Percentiles rank a stretch among this genome's conserved stretches.
Evolutionary conservation across 64 coral and sea anemone genomes (phyloP).

Genomic region (Montipora sp.): DNA sequence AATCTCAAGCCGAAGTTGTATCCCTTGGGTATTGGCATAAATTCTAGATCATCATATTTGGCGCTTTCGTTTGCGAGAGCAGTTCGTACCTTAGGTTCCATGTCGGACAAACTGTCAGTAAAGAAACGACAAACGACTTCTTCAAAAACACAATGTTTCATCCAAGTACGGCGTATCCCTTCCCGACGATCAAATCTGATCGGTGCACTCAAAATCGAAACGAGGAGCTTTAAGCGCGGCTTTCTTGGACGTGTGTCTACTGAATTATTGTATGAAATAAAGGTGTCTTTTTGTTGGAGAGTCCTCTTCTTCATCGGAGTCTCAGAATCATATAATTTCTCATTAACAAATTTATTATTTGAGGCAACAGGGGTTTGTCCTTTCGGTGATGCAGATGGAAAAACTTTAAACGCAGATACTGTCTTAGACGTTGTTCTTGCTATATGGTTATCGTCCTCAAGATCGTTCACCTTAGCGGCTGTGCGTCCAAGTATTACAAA

Average conservation of each 20-base stretch:
- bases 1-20: slow-evolving; percentile 85
- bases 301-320: background rate
- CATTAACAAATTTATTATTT: background rate
- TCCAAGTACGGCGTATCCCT: slow-evolving; percentile 90
- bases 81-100: slow-evolving; percentile 57
- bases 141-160: slow-evolving; percentile 66
- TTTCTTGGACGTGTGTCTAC: background rate
- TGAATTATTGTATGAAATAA: background rate
- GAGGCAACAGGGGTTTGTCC: background rate
- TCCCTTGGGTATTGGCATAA: slow-evolving; percentile 75
- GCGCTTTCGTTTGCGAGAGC: slow-evolving; percentile 67
- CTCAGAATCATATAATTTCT: background rate
- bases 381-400: background rate
- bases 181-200: slow-evolving; percentile 82
- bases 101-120: slow-evolving; percentile 79
- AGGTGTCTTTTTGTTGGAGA: background rate
- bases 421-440: background rate
- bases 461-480: too few species aligned
- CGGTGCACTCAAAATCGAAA: slow-evolving; percentile 85
- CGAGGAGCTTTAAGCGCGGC: slow-evolving; percentile 49
- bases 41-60: slow-evolving; percentile 67
- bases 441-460: background rate
- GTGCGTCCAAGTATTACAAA: background rate
- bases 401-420: background rate
- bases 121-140: slow-evolving; percentile 88